Evolutionary conservation across 2,888 invertebrate species (phyloP).

Genomic region (Trissonchulus sp.): DNA sequence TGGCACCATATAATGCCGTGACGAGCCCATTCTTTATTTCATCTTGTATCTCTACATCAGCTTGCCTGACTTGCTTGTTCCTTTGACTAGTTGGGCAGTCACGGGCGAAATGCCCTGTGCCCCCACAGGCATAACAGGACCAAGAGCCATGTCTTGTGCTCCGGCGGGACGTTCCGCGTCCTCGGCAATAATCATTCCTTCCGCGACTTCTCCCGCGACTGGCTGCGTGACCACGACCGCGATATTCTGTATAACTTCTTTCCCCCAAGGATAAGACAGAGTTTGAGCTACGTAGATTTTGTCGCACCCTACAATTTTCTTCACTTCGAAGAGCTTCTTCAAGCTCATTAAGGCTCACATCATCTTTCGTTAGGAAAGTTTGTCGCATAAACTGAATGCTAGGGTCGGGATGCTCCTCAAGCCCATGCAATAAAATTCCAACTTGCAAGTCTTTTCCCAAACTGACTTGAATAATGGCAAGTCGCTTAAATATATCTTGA

Average conservation of each 20-base stretch:
- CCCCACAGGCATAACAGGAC: background rate
- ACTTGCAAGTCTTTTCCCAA: background rate
- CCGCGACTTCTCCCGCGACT: background rate
- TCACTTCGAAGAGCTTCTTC: background rate
- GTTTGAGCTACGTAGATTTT: background rate
- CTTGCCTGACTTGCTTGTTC: slow-evolving; percentile 4
- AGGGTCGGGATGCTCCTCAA: background rate
- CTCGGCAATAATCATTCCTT: background rate
- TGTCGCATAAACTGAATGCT: background rate
- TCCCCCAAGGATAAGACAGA: background rate
- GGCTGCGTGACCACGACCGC: background rate
- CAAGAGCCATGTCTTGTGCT: background rate
- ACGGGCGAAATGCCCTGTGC: background rate
- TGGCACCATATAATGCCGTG: background rate
- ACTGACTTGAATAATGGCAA: background rate
- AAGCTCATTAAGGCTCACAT: background rate
- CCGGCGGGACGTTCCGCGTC: background rate
- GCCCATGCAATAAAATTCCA: background rate
- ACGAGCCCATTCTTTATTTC: background rate
- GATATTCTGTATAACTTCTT: background rate
- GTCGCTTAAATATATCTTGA: background rate
- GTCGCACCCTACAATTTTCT: background rate
- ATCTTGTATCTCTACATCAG: background rate
- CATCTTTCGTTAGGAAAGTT: background rate
- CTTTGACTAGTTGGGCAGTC: background rate